A percentile compares a stretch with the other conserved stretches of the same genome.
phyloP scores from a whole-genome alignment of 53 echinoderm and acorn worm species.

The Crossaster papposus region DNA sequence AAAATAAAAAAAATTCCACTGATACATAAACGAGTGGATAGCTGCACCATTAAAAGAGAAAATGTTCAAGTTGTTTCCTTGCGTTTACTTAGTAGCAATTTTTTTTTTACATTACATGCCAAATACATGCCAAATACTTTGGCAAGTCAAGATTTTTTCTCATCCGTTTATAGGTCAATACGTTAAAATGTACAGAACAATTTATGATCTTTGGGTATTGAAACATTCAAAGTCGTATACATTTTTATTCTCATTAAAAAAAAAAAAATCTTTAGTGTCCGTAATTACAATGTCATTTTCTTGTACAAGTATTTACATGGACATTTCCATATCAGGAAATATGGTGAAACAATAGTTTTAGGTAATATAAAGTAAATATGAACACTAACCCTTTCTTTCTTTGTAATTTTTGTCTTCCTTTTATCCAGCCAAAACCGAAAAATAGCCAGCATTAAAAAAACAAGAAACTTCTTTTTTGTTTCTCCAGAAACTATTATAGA shows the following conservation, averaged over 20 bases:
- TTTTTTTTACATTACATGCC: constrained; percentile 35
- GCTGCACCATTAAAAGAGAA: constrained; percentile 32
- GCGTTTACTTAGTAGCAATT: constrained; percentile 23
- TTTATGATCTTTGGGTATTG: constrained; percentile 40
- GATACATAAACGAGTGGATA: constrained; percentile 25
- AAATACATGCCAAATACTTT: constrained; percentile 23
- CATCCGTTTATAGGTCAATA: neutral
- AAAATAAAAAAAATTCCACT: constrained; percentile 37
- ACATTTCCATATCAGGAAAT: neutral
- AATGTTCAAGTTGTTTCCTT: neutral
- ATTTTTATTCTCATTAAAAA: neutral
- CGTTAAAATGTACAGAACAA: constrained; percentile 20
- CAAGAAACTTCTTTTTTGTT: neutral
- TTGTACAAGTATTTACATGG: constrained; percentile 13
- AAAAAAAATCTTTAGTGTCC: neutral
- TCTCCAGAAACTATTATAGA: neutral
- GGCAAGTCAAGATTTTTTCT: constrained; percentile 11
- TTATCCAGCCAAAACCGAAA: neutral
- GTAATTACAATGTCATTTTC: neutral
- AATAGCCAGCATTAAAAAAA: neutral
- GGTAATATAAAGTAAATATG: constrained; percentile 8
- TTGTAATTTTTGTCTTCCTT: neutral
- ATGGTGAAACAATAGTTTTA: neutral
- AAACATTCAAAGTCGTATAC: constrained; percentile 5
- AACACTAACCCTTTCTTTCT: neutral